These are phyloP conservation scores for Dendrophyllia cribrosa DNA, from an alignment of 64 coral and sea anemone species.

Conservation along the genomic window DNA sequence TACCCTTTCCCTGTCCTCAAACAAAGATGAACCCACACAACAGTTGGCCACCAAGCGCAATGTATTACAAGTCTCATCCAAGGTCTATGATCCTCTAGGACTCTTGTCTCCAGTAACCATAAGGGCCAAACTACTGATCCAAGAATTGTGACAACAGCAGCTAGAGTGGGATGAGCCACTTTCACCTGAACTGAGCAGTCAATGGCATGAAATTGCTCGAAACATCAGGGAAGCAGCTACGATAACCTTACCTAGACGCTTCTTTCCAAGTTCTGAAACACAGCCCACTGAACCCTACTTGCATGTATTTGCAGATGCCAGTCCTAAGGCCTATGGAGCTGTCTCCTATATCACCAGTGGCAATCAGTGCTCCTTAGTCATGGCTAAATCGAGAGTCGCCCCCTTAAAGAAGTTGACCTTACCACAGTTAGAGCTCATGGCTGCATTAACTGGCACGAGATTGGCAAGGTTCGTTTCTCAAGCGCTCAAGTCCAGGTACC, in stretches of 20 bases:
- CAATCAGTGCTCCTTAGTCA: conserved; percentile 50
- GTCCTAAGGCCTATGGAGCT: conserved; percentile 55
- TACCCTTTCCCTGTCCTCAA: neutral
- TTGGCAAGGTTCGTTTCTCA: conserved; percentile 22
- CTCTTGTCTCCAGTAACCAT: conserved; percentile 48
- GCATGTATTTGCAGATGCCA: conserved; percentile 53
- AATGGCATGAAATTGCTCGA: conserved; percentile 29
- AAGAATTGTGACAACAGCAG: conserved; percentile 56
- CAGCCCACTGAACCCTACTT: neutral
- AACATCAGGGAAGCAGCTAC: neutral
- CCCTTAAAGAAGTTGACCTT: conserved; percentile 64
- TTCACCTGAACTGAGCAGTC: conserved; percentile 7
- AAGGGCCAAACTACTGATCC: conserved; percentile 57
- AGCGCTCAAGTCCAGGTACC: neutral
- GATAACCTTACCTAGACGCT: conserved; percentile 41
- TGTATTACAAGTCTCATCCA: conserved; percentile 38
- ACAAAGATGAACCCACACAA: neutral
- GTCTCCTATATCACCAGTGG: conserved; percentile 29
- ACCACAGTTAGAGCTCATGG: conserved; percentile 72
- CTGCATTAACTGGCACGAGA: conserved; percentile 38
- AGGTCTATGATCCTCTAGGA: conserved; percentile 52
- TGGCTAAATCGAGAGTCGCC: conserved; percentile 66
- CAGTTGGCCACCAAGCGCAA: conserved; percentile 2
- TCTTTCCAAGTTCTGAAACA: neutral
- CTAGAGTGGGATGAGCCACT: conserved; percentile 66